Conservation (phyloP, 2,113 vertebrate species). For the Synodontis membranacea region DNA sequence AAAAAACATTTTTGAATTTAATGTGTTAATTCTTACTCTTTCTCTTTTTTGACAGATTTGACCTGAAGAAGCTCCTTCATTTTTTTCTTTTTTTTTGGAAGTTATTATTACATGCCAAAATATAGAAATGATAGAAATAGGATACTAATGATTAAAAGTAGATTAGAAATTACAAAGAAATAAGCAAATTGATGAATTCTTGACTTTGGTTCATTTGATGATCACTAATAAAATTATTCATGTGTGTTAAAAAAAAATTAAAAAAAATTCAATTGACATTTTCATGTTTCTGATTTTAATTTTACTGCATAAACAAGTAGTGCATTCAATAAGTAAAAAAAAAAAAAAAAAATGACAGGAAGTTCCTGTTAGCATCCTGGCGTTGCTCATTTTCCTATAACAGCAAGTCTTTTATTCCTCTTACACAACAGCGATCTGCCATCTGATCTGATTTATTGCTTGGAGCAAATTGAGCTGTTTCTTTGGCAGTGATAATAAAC, state of each 20-base stretch:
- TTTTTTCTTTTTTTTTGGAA: background rate
- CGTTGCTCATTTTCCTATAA: background rate
- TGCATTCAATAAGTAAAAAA: background rate
- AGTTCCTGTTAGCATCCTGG: background rate
- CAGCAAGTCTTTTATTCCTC: background rate
- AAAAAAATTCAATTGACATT: too few species aligned
- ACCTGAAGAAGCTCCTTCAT: background rate
- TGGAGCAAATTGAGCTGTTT: too few species aligned
- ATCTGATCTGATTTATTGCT: background rate
- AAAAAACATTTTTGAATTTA: background rate
- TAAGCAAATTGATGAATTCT: background rate
- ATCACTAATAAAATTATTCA: constrained; percentile 14
- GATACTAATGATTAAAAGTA: background rate
- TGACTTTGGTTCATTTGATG: background rate
- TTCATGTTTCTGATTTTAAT: background rate
- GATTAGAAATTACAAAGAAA: background rate
- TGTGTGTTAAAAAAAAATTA: background rate
- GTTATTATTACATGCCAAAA: background rate
- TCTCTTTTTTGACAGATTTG: constrained; percentile 17
- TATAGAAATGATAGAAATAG: background rate
- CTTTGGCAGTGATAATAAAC: too few species aligned
- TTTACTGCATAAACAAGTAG: background rate
- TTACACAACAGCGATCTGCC: background rate
- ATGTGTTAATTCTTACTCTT: background rate
- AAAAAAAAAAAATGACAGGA: background rate